Conservation (phyloP, 2,797 vertebrate genomes). For the Fringilla coelebs region DNA sequence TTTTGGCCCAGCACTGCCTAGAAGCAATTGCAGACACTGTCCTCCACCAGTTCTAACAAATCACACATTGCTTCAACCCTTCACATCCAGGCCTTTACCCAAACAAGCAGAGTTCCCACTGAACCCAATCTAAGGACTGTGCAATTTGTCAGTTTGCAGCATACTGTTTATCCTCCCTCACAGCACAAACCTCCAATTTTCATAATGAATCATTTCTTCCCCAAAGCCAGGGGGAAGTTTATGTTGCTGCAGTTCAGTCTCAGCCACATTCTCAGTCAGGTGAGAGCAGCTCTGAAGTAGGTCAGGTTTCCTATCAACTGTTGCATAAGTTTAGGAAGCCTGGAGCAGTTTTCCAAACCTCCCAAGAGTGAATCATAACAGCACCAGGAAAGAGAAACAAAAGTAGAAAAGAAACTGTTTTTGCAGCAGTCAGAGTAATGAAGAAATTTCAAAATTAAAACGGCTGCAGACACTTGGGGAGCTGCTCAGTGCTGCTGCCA, state of each 20-base stretch:
- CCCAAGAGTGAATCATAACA: slow-evolving; percentile 23
- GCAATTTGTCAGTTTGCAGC: neutral
- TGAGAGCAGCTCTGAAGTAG: neutral
- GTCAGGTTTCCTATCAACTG: neutral
- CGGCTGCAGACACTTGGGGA: neutral
- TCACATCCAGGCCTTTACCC: neutral
- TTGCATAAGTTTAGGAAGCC: neutral
- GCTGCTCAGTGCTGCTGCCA: neutral
- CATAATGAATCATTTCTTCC: neutral
- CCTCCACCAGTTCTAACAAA: neutral
- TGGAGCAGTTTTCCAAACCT: neutral
- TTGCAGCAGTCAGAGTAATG: neutral
- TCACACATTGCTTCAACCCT: fast-evolving
- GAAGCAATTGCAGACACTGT: neutral
- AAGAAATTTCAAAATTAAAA: neutral
- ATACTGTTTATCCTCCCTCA: neutral
- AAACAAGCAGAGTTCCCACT: neutral
- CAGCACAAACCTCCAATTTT: neutral
- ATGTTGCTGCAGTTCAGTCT: neutral
- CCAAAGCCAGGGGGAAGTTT: neutral
- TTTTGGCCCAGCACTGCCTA: neutral
- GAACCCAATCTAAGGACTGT: neutral
- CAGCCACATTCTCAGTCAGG: neutral
- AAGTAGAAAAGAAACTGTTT: neutral
- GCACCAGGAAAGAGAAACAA: neutral